A percentile compares a stretch with the other conserved stretches of the same genome.
Conservation (phyloP, 1,140 invertebrate genomes). For the Vanessa atalanta region DNA sequence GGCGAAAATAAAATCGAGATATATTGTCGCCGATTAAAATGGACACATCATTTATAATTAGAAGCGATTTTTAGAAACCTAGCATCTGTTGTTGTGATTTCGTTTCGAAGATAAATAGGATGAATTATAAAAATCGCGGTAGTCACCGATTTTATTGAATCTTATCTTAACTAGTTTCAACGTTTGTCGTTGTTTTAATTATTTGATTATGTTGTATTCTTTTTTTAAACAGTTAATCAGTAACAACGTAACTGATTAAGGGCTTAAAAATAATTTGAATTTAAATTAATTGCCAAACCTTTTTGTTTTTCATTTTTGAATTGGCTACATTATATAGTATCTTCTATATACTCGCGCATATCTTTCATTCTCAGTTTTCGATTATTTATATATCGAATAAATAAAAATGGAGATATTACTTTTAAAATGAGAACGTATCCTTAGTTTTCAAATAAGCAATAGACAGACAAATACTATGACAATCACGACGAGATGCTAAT, state of each 20-base stretch:
- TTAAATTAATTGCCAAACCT: too few species aligned
- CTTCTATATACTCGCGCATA: too few species aligned
- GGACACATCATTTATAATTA: slow-evolving; percentile 39
- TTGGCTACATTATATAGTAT: too few species aligned
- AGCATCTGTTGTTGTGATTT: not conserved
- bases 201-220: not conserved
- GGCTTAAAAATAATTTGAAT: too few species aligned
- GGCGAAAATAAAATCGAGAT: slow-evolving; percentile 37
- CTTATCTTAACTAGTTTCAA: not conserved
- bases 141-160: not conserved
- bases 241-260: too few species aligned
- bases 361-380: too few species aligned
- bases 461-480: not conserved
- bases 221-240: not conserved
- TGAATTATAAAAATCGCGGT: not conserved
- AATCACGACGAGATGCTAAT: not conserved
- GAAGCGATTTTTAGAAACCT: slow-evolving; percentile 11
- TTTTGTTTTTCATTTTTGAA: too few species aligned
- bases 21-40: slow-evolving; percentile 40
- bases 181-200: not conserved
- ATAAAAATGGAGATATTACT: too few species aligned
- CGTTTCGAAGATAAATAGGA: slow-evolving; percentile 17
- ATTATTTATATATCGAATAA: too few species aligned
- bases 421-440: too few species aligned
- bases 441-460: not conserved